phyloP scores from a whole-genome alignment of 2,797 vertebrate species.

The Acestrorhynchus altus region DNA sequence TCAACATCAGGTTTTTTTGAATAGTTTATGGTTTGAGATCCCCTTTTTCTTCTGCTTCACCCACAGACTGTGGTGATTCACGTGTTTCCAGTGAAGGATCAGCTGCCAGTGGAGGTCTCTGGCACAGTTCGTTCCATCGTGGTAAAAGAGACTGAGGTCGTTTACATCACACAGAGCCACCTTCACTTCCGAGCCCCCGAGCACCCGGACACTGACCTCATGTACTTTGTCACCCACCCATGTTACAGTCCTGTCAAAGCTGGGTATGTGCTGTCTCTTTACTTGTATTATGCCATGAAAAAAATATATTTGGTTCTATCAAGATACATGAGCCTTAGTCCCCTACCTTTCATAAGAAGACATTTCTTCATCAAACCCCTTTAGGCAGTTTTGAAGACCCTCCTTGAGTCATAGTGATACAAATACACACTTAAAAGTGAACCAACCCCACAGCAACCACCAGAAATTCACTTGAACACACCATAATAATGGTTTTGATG shows the following conservation, averaged over 20 bases:
- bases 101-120: slow-evolving; percentile 75
- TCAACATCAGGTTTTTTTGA: too few relatives aligned
- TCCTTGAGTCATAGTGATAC: too few relatives aligned
- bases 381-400: too few relatives aligned
- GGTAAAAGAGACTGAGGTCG: slow-evolving; percentile 81
- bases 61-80: slow-evolving; percentile 74
- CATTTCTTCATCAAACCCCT: too few relatives aligned
- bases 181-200: slow-evolving; percentile 79
- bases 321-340: too few relatives aligned
- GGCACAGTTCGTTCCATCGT: slow-evolving; percentile 71
- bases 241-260: slow-evolving; percentile 77
- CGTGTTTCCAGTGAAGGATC: slow-evolving; percentile 79
- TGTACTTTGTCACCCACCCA: slow-evolving; percentile 73
- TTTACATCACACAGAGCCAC: slow-evolving; percentile 74
- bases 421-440: too few relatives aligned
- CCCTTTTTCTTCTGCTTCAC: slow-evolving; percentile 11
- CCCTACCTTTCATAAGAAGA: too few relatives aligned
- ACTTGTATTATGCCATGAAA: neutral
- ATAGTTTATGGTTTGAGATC: too few relatives aligned
- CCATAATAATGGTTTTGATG: too few relatives aligned
- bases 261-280: slow-evolving; percentile 59
- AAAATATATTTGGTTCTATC: too few relatives aligned
- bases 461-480: too few relatives aligned
- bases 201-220: slow-evolving; percentile 76
- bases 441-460: too few relatives aligned